These are phyloP conservation scores for Toxotes lorentzi DNA, from an alignment of 2,797 vertebrate species.

Conservation along the genomic window DNA sequence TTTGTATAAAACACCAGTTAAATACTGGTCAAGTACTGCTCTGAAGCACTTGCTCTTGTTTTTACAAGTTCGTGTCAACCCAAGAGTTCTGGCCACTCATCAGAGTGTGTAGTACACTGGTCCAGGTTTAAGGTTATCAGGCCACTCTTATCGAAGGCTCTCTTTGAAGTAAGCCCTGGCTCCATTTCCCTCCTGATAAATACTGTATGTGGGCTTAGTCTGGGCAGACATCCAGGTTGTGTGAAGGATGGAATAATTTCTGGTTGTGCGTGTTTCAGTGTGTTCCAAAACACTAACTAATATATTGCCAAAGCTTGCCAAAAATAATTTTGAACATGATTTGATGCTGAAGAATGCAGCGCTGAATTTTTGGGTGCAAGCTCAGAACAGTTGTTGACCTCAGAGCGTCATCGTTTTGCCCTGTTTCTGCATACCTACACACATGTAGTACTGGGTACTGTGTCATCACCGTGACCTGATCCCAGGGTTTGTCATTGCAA, in stretches of 20 bases:
- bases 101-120: slow-evolving; percentile 55
- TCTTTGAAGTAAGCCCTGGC: slow-evolving; percentile 77
- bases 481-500: slow-evolving; percentile 11
- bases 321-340: slow-evolving; percentile 49
- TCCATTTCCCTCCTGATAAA: slow-evolving; percentile 75
- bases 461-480: not conserved
- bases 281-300: slow-evolving; percentile 63
- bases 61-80: slow-evolving; percentile 51
- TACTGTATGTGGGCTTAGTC: slow-evolving; percentile 69
- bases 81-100: slow-evolving; percentile 46
- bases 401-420: not conserved
- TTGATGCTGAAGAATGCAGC: slow-evolving; percentile 27
- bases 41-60: slow-evolving; percentile 44
- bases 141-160: slow-evolving; percentile 71
- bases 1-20: not conserved
- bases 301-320: slow-evolving; percentile 51
- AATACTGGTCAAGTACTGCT: slow-evolving; percentile 5
- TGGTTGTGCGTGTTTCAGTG: slow-evolving; percentile 37
- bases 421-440: not conserved
- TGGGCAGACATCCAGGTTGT: slow-evolving; percentile 70
- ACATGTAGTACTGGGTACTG: too few relatives aligned
- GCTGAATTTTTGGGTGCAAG: slow-evolving; percentile 3
- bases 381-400: not conserved
- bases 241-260: slow-evolving; percentile 66
- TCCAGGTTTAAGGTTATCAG: slow-evolving; percentile 68